Conservation (phyloP, 2,888 invertebrate species). For the Aquatica leii region DNA sequence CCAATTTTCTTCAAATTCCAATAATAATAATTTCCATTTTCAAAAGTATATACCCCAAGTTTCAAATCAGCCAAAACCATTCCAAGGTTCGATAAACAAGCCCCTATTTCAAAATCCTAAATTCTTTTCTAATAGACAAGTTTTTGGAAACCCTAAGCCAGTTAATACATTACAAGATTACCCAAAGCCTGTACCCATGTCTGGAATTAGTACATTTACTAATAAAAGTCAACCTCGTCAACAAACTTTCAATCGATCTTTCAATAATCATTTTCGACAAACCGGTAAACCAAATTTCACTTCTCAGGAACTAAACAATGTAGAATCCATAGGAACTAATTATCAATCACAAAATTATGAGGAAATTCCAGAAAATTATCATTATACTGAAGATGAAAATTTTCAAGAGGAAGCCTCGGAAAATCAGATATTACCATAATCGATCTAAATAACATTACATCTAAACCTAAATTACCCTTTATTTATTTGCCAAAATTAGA, state of each 20-base stretch:
- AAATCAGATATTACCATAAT: not conserved
- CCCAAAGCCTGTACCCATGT: not conserved
- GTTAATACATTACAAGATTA: not conserved
- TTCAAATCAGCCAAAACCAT: too few relatives aligned
- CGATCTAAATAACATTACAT: not conserved
- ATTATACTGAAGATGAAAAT: not conserved
- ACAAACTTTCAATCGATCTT: not conserved
- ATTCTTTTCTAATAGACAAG: not conserved
- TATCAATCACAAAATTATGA: not conserved
- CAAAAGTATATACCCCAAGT: too few relatives aligned
- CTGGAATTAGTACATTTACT: too few relatives aligned
- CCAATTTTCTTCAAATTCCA: not conserved
- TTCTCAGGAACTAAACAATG: not conserved
- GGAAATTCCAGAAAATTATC: not conserved
- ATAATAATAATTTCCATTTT: not conserved
- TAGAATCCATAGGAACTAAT: not conserved
- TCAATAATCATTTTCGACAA: not conserved
- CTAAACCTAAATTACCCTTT: not conserved
- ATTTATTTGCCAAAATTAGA: not conserved
- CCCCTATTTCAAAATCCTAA: not conserved
- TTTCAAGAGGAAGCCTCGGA: not conserved
- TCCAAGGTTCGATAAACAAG: not conserved
- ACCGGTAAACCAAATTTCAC: not conserved
- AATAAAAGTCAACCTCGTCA: not conserved
- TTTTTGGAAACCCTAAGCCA: not conserved